Evolutionary conservation across 2,113 vertebrate genomes (phyloP).

Genomic region (Noturus placidus): DNA sequence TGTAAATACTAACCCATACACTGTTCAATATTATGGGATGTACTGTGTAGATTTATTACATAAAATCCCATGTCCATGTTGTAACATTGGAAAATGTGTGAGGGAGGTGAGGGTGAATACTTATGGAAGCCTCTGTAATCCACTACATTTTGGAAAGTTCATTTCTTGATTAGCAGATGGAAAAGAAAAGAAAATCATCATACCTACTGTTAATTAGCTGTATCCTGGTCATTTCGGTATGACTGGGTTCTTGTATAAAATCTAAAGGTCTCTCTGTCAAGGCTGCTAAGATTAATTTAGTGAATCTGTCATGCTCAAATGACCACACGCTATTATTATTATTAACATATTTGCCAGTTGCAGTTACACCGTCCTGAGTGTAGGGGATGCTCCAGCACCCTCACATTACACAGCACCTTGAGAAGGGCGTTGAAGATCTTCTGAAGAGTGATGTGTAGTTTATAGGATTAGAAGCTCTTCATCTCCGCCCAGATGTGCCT

Average conservation of each 20-base stretch:
- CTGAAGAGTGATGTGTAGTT: constrained; percentile 47
- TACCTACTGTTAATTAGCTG: not conserved
- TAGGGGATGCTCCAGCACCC: constrained; percentile 11
- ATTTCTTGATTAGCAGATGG: not conserved
- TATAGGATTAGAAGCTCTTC: constrained; percentile 59
- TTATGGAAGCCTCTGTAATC: not conserved
- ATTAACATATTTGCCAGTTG: not conserved
- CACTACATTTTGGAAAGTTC: not conserved
- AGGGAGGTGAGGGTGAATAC: not conserved
- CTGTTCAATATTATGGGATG: not conserved
- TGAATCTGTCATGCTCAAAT: not conserved
- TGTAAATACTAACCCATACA: not conserved
- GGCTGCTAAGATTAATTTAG: not conserved
- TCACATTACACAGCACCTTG: constrained; percentile 28
- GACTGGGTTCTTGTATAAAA: not conserved
- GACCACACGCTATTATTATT: not conserved
- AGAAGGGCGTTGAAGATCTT: constrained; percentile 24
- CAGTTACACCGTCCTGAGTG: not conserved
- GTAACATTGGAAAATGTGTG: not conserved
- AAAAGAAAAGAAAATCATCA: not conserved
- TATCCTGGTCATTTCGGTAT: not conserved
- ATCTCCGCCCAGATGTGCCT: constrained; percentile 46
- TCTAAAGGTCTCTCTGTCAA: not conserved
- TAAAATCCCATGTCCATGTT: not conserved
- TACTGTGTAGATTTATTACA: not conserved